Base-by-base conservation (phyloP, 2,113 vertebrate genomes). In the Chaetorhynchus papuensis region DNA sequence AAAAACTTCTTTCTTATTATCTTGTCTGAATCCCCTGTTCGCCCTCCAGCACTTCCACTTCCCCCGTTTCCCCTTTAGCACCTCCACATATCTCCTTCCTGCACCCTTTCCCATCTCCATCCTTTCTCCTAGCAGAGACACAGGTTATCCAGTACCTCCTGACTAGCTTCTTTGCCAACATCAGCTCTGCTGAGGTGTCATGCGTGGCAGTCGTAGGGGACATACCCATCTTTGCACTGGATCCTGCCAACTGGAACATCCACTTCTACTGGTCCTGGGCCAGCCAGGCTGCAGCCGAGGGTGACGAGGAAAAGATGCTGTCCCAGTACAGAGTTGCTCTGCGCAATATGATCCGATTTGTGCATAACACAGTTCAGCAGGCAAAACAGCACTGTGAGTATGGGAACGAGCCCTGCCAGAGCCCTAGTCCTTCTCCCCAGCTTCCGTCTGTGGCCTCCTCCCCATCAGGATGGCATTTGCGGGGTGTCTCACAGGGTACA, bases 211-310 rank as follows among this genome's bases (percentile, higher is more conserved):
- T 87, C 1, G 3, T 76, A 35, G 66, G 63, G 52, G 96, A 96
- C 1, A 6, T 88, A 41, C 66, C 89, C 41, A 17, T 96, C 75
- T 27, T 52, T 9, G 7, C 14, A 0, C 15, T 96, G 75, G 61
- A 96, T 76, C 56, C 88, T 2, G n/a, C 5, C 23, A 20, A 84
- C 47, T 93, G 93, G 93, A 96, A 6, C 53, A 11, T 85, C 7
- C 49, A 52, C 19, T 90, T 83, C 70, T 16, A 59, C 49, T 63
- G 65, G 93, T 71, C 91, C 20, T 96, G 94, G 96, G 79, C 16
- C 39, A 50, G 8, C 37, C 65, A 76, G 57, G 93, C 89, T 10
- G 6, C 39, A 47, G 9, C 23, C 0, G 56, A 96, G n/a, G 83
- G 57, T 3, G 91, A 94, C 0, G 1, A 0, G 2, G 15, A 10